phyloP scores from a whole-genome alignment of 2,113 vertebrate genomes.

The Pteropus alecto region DNA sequence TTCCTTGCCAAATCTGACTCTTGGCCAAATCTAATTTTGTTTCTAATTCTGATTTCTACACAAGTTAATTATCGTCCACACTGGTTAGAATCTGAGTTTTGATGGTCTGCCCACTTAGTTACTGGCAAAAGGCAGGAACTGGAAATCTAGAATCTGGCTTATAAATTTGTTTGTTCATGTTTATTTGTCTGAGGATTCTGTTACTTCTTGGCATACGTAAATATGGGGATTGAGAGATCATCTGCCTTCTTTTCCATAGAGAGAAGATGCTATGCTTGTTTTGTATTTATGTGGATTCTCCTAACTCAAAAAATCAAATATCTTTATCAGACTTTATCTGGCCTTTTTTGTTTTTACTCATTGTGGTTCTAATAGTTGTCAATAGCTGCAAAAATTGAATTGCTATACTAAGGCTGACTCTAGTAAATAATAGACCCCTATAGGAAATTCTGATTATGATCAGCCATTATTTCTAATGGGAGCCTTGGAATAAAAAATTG shows the following conservation, averaged over 20 bases:
- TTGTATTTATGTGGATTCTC: neutral
- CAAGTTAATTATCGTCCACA: neutral
- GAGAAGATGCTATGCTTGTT: neutral
- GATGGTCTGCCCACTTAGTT: neutral
- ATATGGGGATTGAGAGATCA: neutral
- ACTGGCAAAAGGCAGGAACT: neutral
- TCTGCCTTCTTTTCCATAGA: neutral
- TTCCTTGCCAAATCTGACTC: neutral
- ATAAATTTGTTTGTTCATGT: neutral
- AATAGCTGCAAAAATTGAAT: neutral
- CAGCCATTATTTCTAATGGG: neutral
- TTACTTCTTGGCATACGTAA: neutral
- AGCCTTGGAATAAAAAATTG: neutral
- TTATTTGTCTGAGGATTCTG: neutral
- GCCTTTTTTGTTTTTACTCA: neutral
- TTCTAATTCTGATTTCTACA: neutral
- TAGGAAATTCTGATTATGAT: neutral
- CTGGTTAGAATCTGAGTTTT: neutral
- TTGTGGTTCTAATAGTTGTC: neutral
- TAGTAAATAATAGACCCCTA: neutral
- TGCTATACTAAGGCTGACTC: neutral
- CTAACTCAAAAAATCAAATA: neutral
- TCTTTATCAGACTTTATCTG: neutral
- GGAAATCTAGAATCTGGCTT: neutral
- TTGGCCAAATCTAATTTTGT: neutral